Evolutionary conservation across 2,888 invertebrate genomes (phyloP).

Genomic region (Holacanthella duospinosa): DNA sequence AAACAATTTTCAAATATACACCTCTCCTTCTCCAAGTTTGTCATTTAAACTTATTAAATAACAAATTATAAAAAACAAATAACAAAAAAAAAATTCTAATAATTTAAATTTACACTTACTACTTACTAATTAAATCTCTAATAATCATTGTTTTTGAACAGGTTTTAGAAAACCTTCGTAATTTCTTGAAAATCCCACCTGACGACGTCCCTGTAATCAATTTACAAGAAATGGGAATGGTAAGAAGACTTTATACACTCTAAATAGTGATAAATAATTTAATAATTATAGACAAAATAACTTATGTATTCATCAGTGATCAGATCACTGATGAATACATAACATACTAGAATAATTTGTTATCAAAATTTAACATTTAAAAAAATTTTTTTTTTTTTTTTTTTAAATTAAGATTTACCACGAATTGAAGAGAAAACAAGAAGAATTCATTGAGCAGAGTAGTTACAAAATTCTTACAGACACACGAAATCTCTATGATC

Average conservation of each 20-base stretch:
- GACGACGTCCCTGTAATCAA: slow-evolving; percentile 19
- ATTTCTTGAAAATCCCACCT: slow-evolving; percentile 24
- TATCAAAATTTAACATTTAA: background rate
- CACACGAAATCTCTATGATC: slow-evolving; percentile 27
- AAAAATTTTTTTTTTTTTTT: background rate
- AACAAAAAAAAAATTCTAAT: background rate
- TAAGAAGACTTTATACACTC: slow-evolving; percentile 13
- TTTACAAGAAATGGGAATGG: slow-evolving; percentile 28
- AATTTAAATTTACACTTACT: too few species aligned
- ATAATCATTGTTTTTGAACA: too few species aligned
- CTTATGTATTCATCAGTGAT: too few species aligned
- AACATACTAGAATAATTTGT: too few species aligned
- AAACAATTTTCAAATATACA: slow-evolving; percentile 22
- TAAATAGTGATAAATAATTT: too few species aligned
- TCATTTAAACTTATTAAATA: too few species aligned
- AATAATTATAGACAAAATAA: too few species aligned
- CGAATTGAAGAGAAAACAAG: slow-evolving; percentile 27
- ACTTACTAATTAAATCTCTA: too few species aligned
- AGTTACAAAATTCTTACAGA: slow-evolving; percentile 27
- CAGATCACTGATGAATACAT: too few species aligned
- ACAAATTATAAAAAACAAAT: background rate
- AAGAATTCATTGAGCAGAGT: slow-evolving; percentile 25
- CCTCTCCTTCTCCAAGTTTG: slow-evolving; percentile 29
- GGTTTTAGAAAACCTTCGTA: too few species aligned
- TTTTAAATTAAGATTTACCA: slow-evolving; percentile 26